Evolutionary conservation across 2,113 vertebrate species (phyloP).

Genomic region (Bombycilla garrulus): DNA sequence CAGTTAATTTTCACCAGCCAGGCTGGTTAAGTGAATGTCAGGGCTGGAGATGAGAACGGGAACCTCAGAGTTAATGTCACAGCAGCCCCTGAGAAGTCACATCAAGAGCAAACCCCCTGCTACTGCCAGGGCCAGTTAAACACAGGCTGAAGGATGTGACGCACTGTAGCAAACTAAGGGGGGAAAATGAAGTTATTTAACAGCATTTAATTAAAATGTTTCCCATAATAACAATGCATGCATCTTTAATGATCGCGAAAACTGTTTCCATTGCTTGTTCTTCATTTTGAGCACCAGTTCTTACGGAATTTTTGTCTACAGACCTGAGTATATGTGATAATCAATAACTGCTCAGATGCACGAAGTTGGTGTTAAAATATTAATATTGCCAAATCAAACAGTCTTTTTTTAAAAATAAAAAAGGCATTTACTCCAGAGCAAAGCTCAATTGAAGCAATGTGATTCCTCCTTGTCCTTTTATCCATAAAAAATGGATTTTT

Average conservation of each 20-base stretch:
- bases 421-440: neutral
- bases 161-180: neutral
- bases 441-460: neutral
- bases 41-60: neutral
- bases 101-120: neutral
- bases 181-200: slow-evolving; percentile 6
- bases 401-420: neutral
- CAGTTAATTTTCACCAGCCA: accelerated
- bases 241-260: slow-evolving; percentile 25
- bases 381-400: neutral
- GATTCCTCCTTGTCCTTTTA: neutral
- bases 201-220: slow-evolving; percentile 24
- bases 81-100: neutral
- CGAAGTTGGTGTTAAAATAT: neutral
- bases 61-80: neutral
- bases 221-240: slow-evolving; percentile 22
- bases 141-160: neutral
- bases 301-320: neutral
- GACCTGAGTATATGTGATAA: neutral
- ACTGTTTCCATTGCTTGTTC: slow-evolving; percentile 12
- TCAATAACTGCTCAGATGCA: neutral
- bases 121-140: neutral
- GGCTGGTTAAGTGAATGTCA: neutral
- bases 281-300: neutral
- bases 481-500: slow-evolving; percentile 37